Percentiles rank a stretch among this genome's conserved stretches.
These are phyloP conservation scores for Brachionus asplanchnoidis DNA, from an alignment of 1,140 invertebrate species.

Conservation along the genomic window DNA sequence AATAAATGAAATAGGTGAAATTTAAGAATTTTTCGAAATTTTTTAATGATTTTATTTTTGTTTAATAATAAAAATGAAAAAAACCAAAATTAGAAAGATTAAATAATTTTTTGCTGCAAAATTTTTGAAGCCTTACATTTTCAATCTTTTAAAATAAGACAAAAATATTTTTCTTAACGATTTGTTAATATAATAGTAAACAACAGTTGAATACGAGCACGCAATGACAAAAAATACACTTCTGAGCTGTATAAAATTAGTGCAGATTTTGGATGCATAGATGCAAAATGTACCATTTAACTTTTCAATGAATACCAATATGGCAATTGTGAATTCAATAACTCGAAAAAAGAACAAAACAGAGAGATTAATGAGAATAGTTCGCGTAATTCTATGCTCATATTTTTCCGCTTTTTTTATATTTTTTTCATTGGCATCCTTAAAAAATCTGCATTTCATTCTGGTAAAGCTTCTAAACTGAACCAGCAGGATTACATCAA, in stretches of 20 bases:
- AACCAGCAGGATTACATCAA: background rate
- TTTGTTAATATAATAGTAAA: constrained; percentile 1
- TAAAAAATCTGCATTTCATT: background rate
- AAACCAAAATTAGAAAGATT: too few species aligned
- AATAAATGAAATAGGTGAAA: too few species aligned
- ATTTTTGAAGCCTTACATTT: background rate
- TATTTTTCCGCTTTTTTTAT: background rate
- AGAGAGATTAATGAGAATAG: background rate
- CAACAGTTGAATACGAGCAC: background rate
- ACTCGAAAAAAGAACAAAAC: background rate
- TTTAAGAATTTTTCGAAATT: too few species aligned
- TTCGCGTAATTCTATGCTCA: background rate
- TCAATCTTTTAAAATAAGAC: background rate
- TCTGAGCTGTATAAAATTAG: background rate
- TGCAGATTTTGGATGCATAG: background rate
- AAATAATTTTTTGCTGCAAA: too few species aligned
- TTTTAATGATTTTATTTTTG: too few species aligned
- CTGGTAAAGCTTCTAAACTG: background rate
- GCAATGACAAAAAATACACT: background rate
- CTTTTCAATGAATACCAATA: background rate
- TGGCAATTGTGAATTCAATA: background rate
- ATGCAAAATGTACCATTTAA: background rate
- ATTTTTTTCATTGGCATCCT: background rate
- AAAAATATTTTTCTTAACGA: background rate
- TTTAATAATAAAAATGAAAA: too few species aligned